A percentile compares a stretch with the other conserved stretches of the same genome.
These are phyloP conservation scores for Esperia sulphurella DNA, from an alignment of 2,888 invertebrate genomes.

Conservation along the genomic window DNA sequence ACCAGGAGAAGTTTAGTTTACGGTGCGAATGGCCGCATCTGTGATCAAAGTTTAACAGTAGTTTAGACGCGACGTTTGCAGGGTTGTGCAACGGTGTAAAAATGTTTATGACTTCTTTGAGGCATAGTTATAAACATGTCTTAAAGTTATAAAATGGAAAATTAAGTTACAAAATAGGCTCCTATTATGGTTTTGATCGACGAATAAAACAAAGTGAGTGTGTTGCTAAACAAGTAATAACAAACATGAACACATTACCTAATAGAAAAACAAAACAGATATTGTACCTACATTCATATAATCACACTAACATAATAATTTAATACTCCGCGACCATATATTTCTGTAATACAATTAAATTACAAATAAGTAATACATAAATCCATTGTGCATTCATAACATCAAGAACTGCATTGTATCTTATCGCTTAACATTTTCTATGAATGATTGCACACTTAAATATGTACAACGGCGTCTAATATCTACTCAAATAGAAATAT, in stretches of 20 bases:
- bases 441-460: background rate
- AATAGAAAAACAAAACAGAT: too few species aligned
- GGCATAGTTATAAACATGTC: background rate
- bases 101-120: constrained; percentile 12
- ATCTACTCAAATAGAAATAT: too few species aligned
- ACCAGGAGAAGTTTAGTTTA: constrained; percentile 46
- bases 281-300: too few species aligned
- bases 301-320: too few species aligned
- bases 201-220: too few species aligned
- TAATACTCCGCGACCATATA: too few species aligned
- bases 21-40: constrained; percentile 32
- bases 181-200: too few species aligned
- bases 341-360: background rate
- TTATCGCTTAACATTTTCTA: background rate
- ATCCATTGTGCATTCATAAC: too few species aligned
- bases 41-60: constrained; percentile 43
- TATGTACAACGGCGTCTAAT: background rate
- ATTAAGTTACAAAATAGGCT: background rate
- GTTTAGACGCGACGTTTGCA: constrained; percentile 2
- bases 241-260: too few species aligned
- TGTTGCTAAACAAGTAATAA: too few species aligned
- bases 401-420: background rate
- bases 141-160: background rate
- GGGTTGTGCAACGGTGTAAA: constrained; percentile 23
- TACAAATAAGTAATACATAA: background rate